Evolutionary conservation across 2,797 vertebrate genomes (phyloP).

Genomic region (Macroramphosus scolopax): DNA sequence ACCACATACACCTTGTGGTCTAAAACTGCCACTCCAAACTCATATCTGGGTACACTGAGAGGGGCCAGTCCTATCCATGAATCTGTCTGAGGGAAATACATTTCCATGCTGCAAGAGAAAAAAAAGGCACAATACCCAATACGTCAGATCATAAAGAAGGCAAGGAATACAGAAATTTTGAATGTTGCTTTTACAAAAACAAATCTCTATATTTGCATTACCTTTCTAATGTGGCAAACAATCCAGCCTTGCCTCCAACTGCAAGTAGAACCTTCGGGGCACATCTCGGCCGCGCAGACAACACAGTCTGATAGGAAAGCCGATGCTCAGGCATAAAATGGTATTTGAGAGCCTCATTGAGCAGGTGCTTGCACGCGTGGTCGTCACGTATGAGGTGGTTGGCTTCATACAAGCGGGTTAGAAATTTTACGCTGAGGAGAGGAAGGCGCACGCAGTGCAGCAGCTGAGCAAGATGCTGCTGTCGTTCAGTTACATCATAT

Average conservation of each 20-base stretch:
- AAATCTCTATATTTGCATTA: constrained; percentile 64
- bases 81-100: constrained; percentile 98
- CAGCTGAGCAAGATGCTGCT: constrained; percentile 92
- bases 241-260: constrained; percentile 94
- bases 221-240: constrained; percentile 97
- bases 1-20: constrained; percentile 96
- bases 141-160: background rate
- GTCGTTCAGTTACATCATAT: constrained; percentile 91
- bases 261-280: constrained; percentile 96
- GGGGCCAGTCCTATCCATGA: constrained; percentile 98
- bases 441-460: constrained; percentile 96
- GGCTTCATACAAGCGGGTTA: constrained; percentile 95
- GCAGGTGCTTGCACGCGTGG: constrained; percentile 94
- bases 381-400: constrained; percentile 98
- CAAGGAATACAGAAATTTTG: background rate
- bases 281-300: constrained; percentile 91
- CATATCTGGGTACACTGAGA: constrained; percentile 90
- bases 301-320: constrained; percentile 92
- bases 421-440: constrained; percentile 95
- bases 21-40: constrained; percentile 93
- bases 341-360: constrained; percentile 98
- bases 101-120: constrained; percentile 86
- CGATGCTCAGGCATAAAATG: constrained; percentile 99
- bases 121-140: background rate
- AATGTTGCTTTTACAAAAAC: background rate